These are phyloP conservation scores for Uropsilus gracilis DNA, from an alignment of 2,113 vertebrate species.

Conservation along the genomic window DNA sequence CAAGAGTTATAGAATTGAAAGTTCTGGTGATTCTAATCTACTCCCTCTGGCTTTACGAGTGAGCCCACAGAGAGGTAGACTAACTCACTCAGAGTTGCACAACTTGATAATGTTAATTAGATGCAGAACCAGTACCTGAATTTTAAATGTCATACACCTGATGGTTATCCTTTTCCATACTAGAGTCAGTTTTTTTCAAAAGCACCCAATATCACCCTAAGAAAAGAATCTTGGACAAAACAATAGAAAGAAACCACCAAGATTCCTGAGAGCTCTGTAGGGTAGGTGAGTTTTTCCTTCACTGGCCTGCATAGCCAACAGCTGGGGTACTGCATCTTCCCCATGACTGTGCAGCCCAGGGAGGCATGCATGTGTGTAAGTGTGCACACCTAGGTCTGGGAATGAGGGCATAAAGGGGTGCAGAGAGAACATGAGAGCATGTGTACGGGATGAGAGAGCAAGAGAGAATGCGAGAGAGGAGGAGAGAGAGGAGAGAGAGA, in stretches of 20 bases:
- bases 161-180: neutral
- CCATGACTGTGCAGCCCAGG: no score
- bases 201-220: neutral
- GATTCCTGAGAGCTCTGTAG: neutral
- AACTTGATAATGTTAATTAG: neutral
- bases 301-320: no score
- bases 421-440: no score
- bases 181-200: neutral
- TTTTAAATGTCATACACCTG: neutral
- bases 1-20: neutral
- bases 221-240: constrained; percentile 21
- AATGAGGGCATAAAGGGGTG: no score
- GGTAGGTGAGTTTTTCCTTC: no score
- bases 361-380: no score
- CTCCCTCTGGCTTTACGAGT: neutral
- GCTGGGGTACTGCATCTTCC: no score
- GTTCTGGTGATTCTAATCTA: neutral
- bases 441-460: no score
- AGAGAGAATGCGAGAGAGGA: no score
- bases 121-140: neutral
- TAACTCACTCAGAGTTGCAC: neutral
- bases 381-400: no score
- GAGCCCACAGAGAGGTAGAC: neutral
- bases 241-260: neutral
- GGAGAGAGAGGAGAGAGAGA: no score